These are phyloP conservation scores for Drosophila mauritiana DNA, from an alignment of 1,140 invertebrate genomes.

Conservation along the genomic window DNA sequence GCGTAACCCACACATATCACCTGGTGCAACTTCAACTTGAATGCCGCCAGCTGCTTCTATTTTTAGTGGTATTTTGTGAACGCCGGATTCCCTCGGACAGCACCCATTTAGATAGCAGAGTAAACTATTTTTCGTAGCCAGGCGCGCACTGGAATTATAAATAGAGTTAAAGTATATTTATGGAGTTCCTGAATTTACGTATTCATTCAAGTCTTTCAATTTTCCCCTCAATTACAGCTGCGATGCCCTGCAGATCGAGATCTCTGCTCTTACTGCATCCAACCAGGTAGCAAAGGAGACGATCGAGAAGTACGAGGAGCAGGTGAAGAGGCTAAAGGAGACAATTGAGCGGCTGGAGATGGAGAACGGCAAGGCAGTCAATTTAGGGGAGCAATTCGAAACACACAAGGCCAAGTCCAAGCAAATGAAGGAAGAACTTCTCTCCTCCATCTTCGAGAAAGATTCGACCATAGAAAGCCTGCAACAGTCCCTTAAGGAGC, in stretches of 20 bases:
- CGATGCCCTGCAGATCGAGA: slow-evolving; percentile 25
- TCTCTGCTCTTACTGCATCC: slow-evolving; percentile 26
- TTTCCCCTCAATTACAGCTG: slow-evolving; percentile 23
- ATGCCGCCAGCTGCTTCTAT: slow-evolving; percentile 61
- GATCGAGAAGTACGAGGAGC: slow-evolving; percentile 46
- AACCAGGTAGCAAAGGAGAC: slow-evolving; percentile 45
- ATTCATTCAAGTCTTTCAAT: neutral
- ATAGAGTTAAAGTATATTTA: too few species aligned
- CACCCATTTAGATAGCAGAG: neutral
- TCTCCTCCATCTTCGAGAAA: slow-evolving; percentile 62
- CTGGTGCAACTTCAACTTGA: slow-evolving; percentile 57
- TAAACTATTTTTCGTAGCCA: neutral
- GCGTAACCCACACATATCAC: slow-evolving; percentile 19
- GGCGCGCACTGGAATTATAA: neutral
- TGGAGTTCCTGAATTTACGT: neutral
- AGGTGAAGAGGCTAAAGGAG: slow-evolving; percentile 51
- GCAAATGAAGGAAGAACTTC: slow-evolving; percentile 64
- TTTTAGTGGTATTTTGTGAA: slow-evolving; percentile 55
- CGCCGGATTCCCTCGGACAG: slow-evolving; percentile 19
- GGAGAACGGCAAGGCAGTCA: slow-evolving; percentile 63
- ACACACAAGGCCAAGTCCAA: slow-evolving; percentile 58
- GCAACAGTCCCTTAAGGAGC: slow-evolving; percentile 38
- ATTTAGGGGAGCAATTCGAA: slow-evolving; percentile 68
- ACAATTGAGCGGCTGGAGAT: slow-evolving; percentile 61
- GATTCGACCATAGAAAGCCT: slow-evolving; percentile 38